Evolutionary conservation across 2,797 vertebrate genomes (phyloP).

Genomic region (Chromobotia macracanthus): DNA sequence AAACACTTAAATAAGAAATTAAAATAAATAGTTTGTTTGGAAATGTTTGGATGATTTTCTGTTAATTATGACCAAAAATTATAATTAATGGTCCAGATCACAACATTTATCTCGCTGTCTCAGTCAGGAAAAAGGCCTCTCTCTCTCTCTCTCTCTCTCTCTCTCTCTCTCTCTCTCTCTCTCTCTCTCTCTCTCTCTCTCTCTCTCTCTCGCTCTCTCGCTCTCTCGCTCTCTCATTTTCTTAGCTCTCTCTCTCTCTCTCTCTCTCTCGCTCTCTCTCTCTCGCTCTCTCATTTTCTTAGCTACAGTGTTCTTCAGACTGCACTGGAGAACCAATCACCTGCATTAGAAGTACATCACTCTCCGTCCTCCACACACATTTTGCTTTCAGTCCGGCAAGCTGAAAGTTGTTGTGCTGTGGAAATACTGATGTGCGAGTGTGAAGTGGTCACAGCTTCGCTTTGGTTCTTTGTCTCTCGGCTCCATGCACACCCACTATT

Average conservation of each 20-base stretch:
- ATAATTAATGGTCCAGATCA: too few relatives aligned
- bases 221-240: background rate
- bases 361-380: conserved; percentile 39
- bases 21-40: too few relatives aligned
- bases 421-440: conserved; percentile 39
- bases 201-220: too few relatives aligned
- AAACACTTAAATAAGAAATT: too few relatives aligned
- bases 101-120: background rate
- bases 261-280: too few relatives aligned
- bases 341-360: conserved; percentile 47
- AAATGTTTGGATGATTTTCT: background rate
- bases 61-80: background rate
- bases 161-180: background rate
- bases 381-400: conserved; percentile 26
- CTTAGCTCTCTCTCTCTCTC: too few relatives aligned
- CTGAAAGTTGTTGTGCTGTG: conserved; percentile 55
- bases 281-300: conserved; percentile 15
- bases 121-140: background rate
- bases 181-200: background rate
- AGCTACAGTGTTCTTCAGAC: conserved; percentile 28
- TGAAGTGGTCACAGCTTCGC: conserved; percentile 43
- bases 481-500: conserved; percentile 49
- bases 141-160: background rate
- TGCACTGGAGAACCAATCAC: conserved; percentile 25
- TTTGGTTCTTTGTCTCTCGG: conserved; percentile 45